Evolutionary conservation across 1,140 invertebrate species (phyloP).

Genomic region (Cotesia glomerata): DNA sequence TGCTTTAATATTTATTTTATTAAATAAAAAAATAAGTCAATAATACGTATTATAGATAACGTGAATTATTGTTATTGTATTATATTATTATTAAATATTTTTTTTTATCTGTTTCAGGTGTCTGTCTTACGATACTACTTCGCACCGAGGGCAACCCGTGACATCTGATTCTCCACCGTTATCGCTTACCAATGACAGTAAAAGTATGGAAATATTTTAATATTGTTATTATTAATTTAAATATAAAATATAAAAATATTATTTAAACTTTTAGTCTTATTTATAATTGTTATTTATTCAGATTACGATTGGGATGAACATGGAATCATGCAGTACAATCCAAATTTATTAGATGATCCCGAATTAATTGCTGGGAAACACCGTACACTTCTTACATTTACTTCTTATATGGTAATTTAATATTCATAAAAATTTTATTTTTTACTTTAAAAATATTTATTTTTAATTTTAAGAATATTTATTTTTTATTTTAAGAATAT

Average conservation of each 20-base stretch:
- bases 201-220: constrained; percentile 48
- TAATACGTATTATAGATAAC: too few relatives aligned
- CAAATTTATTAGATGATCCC: constrained; percentile 91
- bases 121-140: constrained; percentile 75
- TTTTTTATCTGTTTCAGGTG: constrained; percentile 67
- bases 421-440: not conserved
- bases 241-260: not conserved
- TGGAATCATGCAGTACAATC: constrained; percentile 73
- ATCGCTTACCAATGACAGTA: constrained; percentile 63
- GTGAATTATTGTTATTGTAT: too few relatives aligned
- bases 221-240: not conserved
- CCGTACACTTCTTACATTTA: constrained; percentile 90
- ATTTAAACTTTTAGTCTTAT: not conserved
- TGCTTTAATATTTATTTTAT: not conserved
- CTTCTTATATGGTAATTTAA: constrained; percentile 82
- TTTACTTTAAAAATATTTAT: constrained; percentile 15
- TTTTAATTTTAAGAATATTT: too few relatives aligned
- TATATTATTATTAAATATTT: not conserved
- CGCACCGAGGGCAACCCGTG: constrained; percentile 65
- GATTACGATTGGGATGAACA: constrained; percentile 62
- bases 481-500: constrained; percentile 11
- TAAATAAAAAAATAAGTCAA: too few relatives aligned
- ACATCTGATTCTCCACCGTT: constrained; percentile 70
- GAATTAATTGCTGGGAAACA: constrained; percentile 95
- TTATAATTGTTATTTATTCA: constrained; percentile 35